phyloP scores from a whole-genome alignment of 2,888 invertebrate species.

The Carabus problematicus region DNA sequence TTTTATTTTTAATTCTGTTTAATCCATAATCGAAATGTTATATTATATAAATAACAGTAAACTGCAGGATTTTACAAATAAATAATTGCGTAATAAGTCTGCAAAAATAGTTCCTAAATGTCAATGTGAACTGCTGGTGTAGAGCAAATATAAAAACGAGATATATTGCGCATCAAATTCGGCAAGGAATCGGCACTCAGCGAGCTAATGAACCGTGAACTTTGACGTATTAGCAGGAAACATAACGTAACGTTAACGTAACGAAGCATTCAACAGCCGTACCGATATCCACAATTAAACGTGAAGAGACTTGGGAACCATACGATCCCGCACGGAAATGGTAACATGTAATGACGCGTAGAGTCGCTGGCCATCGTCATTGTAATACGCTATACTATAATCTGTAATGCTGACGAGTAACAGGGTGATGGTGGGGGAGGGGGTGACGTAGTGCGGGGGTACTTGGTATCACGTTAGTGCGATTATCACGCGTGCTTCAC shows the following conservation, averaged over 20 bases:
- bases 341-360: constrained; percentile 14
- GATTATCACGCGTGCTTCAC: constrained; percentile 14
- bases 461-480: constrained; percentile 8
- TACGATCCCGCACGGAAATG: constrained; percentile 2
- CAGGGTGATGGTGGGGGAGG: background rate
- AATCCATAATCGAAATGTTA: no score
- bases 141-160: no score
- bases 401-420: constrained; percentile 4
- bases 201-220: background rate
- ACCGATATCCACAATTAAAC: constrained; percentile 18
- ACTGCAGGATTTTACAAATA: no score
- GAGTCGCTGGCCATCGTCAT: constrained; percentile 8
- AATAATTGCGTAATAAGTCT: no score
- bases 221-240: constrained; percentile 18
- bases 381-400: constrained; percentile 13
- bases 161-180: no score
- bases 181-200: background rate
- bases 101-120: no score
- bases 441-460: background rate
- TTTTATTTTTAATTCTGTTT: no score
- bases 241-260: constrained; percentile 12
- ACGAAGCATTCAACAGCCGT: constrained; percentile 18
- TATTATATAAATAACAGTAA: no score
- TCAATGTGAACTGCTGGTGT: no score
- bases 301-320: background rate